Evolutionary conservation across 64 coral and sea anemone species (phyloP).

Genomic region (Pocillopora verrucosa): DNA sequence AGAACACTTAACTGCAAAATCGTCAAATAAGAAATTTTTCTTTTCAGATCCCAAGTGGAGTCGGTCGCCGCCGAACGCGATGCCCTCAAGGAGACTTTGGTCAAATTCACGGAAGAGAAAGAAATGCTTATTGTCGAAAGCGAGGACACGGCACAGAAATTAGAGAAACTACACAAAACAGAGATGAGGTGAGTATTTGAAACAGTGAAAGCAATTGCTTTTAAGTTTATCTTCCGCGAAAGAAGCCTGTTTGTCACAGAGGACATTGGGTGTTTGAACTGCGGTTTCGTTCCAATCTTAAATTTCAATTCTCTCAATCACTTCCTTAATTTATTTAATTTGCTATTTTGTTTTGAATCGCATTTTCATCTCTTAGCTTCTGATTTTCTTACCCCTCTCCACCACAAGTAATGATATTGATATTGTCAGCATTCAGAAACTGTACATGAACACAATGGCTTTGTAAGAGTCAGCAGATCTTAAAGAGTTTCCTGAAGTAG

Average conservation of each 20-base stretch:
- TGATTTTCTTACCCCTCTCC: not conserved
- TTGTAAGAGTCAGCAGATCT: not conserved
- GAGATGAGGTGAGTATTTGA: conserved; percentile 54
- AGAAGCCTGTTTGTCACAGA: not conserved
- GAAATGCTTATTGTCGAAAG: conserved; percentile 93
- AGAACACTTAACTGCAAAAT: too few relatives aligned
- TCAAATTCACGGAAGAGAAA: conserved; percentile 87
- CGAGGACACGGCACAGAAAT: conserved; percentile 76
- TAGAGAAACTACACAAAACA: conserved; percentile 81
- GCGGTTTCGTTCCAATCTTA: not conserved
- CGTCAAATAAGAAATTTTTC: not conserved
- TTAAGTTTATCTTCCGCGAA: not conserved
- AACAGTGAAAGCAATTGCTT: not conserved
- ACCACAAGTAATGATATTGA: too few relatives aligned
- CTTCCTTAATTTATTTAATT: too few relatives aligned
- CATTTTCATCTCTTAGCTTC: not conserved
- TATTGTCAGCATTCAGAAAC: too few relatives aligned
- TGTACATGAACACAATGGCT: too few relatives aligned
- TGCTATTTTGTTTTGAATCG: not conserved
- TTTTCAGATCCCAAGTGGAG: conserved; percentile 77
- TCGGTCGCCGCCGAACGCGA: conserved; percentile 75
- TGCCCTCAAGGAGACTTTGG: conserved; percentile 79
- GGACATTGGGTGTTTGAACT: too few relatives aligned
- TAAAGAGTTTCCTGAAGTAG: not conserved
- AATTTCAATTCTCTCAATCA: not conserved